These are phyloP conservation scores for Drosophila kuntzei DNA, from an alignment of 2,888 invertebrate species.

Conservation along the genomic window DNA sequence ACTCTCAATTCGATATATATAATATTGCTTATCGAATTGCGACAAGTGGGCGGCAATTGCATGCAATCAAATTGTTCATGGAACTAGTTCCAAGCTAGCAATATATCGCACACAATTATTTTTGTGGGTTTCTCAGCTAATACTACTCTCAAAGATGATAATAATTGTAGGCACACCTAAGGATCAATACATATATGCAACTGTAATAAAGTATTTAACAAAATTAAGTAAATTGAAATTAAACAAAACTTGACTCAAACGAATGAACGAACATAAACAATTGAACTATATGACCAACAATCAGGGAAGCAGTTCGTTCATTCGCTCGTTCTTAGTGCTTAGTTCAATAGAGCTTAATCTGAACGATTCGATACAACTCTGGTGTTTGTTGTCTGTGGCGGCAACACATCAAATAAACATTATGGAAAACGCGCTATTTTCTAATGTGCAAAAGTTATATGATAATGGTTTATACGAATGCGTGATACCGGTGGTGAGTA, in stretches of 20 bases:
- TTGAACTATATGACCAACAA: too few relatives aligned
- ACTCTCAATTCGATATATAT: conserved; percentile 30
- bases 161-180: too few relatives aligned
- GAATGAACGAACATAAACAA: too few relatives aligned
- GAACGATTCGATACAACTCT: too few relatives aligned
- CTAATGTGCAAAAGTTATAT: conserved; percentile 89
- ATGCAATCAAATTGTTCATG: conserved; percentile 13
- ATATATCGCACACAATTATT: background rate
- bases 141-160: too few relatives aligned
- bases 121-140: background rate
- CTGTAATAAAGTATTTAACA: background rate
- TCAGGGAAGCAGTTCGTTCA: too few relatives aligned
- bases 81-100: conserved; percentile 2
- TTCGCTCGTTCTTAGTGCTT: too few relatives aligned
- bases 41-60: conserved; percentile 17
- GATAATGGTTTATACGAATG: conserved; percentile 91
- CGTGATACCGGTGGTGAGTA: conserved; percentile 89
- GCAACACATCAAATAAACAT: conserved; percentile 30
- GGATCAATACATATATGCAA: conserved; percentile 14
- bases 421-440: conserved; percentile 88
- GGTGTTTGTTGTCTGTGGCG: conserved; percentile 37
- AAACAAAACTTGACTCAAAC: too few relatives aligned
- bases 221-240: too few relatives aligned
- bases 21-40: conserved; percentile 31
- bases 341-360: too few relatives aligned